Evolutionary conservation across 1,140 invertebrate species (phyloP), one percentile per base, ranked within the genome.

Genomic region (fruit fly (Drosophila melanogaster)): DNA sequence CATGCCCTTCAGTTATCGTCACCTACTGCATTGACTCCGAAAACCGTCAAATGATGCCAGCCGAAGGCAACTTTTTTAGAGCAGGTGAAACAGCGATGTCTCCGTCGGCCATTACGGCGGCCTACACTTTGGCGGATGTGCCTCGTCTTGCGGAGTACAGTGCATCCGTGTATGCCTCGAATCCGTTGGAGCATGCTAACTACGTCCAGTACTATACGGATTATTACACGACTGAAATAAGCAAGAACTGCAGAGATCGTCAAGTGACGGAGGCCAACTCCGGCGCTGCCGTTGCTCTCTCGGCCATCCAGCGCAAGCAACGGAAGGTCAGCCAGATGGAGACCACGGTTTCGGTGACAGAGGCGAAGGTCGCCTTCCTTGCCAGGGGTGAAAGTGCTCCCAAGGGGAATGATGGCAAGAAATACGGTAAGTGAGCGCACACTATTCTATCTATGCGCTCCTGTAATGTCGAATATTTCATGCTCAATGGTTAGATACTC

Each of bases 221-320:
- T 58, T 98, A 97, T 92, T 98, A 97, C 90, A 94, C 95, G 38
- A 95, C 95, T 80, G 95, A 96, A 86, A 95, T 96, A 76, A 93
- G 93, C 54, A 94, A 95, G 53, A 95, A 94, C 3, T 55, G 77
- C 7, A 26, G 6, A 1, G 94, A 93, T 78, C 93, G 94, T 43
- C 92, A 92, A 59, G 93, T 92, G 14, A 90, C 90, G 0, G 87
- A 95, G n/a, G 96, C 95, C 0, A 98, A 98, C 93, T 96, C 97
- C 2, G 97, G 97, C 7, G 97, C 97, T 8, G 97, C 97, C 43
- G 96, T 98, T 0, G 97, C 97, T 0, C 96, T 98, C 69, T 97
- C 96, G 4, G 97, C 97, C 14, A 97, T 98, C 55, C 72, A 92
- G 87, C 90, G 86, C 73, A 93, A 92, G 53, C 91, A 92, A 26